Evolutionary conservation across 2,888 invertebrate species (phyloP), one percentile per base, ranked within the genome.

Genomic region (Drosophila vallismaia): DNA sequence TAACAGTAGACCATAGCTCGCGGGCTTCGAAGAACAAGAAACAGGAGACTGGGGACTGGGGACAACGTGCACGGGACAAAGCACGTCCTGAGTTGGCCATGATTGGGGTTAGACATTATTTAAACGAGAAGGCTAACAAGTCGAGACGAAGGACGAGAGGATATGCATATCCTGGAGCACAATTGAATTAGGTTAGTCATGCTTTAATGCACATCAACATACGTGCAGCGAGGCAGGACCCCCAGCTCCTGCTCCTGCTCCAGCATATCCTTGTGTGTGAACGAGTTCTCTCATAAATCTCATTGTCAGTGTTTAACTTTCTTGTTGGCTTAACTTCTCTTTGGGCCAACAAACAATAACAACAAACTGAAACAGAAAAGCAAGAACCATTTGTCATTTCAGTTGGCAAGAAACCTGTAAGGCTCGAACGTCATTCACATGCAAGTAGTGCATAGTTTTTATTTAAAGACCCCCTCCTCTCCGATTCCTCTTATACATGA

Each of bases 121-220:
- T 83, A 86, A 83, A 77, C 75, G 77, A 56, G 51, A 6, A 36
- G 36, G 36, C 57, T 40, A 57, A 64, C 49, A 53, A 38, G 58
- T 5, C 5, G 6, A 7, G 5, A 7, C 5, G 31, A 5, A 12
- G 49, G 7, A 10, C 50, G 14, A 42, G 54, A 69, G 75, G 60
- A 64, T 70, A 79, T 76, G 82, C 77, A 82, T 84, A 85, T 87
- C 84, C 84, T 84, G 87, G 74, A 85, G 84, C 86, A 85, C 79
- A 84, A 85, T 87, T 87, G 87, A 84, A 84, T 84, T 84, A 82
- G 85, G 88, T 84, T 87, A 84, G 84, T 85, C 88, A 84, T 82
- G 84, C 83, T 76, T 87, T 84, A 87, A 84, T 87, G 86, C 85
- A 84, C 85, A 87, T 80, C 82, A 85, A 72, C 80, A 83, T 80